These are phyloP conservation scores for Propithecus deckenii DNA, from an alignment of 2,797 vertebrate species.

Conservation along the genomic window DNA sequence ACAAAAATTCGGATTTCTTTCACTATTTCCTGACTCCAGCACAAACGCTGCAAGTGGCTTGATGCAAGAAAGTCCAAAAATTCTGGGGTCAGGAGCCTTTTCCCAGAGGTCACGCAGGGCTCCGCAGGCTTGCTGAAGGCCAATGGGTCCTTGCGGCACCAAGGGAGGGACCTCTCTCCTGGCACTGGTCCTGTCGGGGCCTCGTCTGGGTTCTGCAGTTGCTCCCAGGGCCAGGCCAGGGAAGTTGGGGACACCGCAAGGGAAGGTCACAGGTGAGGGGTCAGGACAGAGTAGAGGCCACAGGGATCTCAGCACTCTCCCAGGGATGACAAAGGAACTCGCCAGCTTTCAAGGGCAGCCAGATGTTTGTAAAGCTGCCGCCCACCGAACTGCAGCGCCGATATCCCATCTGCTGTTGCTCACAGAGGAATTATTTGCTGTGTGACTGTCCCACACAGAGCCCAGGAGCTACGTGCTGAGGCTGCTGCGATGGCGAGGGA, in stretches of 20 bases:
- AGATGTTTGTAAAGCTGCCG: accelerated
- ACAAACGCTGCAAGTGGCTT: accelerated
- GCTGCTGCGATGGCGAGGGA: accelerated
- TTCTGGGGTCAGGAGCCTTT: not conserved
- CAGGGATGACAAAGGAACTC: accelerated
- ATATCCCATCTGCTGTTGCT: accelerated
- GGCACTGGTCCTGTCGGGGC: accelerated
- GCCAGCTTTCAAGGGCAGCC: too few species aligned
- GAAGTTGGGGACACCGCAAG: not conserved
- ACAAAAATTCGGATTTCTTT: accelerated
- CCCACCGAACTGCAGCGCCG: accelerated
- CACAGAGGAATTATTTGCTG: accelerated
- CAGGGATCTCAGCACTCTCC: accelerated
- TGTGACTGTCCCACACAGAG: accelerated
- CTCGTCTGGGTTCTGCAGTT: not conserved
- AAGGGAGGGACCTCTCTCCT: not conserved
- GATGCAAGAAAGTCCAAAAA: not conserved
- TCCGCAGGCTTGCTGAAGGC: not conserved
- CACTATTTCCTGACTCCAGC: accelerated
- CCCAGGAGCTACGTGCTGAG: accelerated
- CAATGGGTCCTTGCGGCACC: accelerated
- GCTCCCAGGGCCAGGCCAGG: not conserved
- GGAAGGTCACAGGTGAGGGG: not conserved
- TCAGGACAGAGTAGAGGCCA: not conserved
- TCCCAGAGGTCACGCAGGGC: not conserved